Conservation (phyloP, 2,113 vertebrate species). For the Dendropsophus ebraccatus region DNA sequence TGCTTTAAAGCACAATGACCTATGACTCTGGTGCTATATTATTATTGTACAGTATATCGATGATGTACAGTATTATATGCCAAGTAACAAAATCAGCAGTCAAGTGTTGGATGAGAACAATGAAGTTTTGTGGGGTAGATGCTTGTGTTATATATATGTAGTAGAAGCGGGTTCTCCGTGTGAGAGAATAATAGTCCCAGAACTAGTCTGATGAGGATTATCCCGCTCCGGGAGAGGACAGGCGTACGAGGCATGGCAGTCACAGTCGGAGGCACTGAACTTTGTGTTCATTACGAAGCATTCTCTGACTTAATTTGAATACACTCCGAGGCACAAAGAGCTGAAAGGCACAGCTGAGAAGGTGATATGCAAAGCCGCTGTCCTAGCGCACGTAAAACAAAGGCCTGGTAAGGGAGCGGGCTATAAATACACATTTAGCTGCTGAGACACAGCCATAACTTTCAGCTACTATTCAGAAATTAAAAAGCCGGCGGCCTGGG, state of each 20-base stretch:
- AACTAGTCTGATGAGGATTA: background rate
- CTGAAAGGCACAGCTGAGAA: constrained; percentile 53
- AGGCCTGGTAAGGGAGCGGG: constrained; percentile 29
- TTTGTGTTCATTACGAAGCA: constrained; percentile 47
- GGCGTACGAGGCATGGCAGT: background rate
- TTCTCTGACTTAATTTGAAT: constrained; percentile 48
- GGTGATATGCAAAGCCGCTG: constrained; percentile 45
- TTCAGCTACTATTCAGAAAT: constrained; percentile 55
- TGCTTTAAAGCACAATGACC: background rate
- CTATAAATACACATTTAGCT: constrained; percentile 55
- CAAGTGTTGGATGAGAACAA: background rate
- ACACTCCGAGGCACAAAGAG: constrained; percentile 47
- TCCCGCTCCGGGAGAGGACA: background rate
- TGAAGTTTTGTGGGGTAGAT: background rate
- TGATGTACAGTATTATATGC: background rate
- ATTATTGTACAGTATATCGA: background rate
- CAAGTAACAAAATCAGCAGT: background rate
- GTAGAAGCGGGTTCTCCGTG: background rate
- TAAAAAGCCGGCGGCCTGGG: constrained; percentile 46
- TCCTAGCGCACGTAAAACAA: constrained; percentile 36
- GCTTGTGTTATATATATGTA: background rate
- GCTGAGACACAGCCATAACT: constrained; percentile 52
- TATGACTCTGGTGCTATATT: background rate
- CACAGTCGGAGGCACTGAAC: background rate
- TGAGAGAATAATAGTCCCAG: no score